phyloP scores from a whole-genome alignment of 2,888 invertebrate species.

The Thymelicus acteon region DNA sequence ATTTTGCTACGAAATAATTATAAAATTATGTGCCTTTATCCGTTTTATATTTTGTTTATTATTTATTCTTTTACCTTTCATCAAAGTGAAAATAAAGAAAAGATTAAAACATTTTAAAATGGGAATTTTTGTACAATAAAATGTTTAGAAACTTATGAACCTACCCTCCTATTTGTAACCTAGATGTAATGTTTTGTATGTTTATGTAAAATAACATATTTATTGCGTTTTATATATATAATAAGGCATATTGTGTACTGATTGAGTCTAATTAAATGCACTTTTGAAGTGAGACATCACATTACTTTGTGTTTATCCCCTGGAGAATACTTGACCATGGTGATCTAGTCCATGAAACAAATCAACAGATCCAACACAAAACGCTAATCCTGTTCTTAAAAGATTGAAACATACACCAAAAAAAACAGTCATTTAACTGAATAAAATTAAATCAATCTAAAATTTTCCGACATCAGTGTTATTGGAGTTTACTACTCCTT shows the following conservation, averaged over 20 bases:
- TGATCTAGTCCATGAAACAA: too few species aligned
- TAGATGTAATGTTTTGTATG: constrained; percentile 52
- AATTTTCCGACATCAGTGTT: too few species aligned
- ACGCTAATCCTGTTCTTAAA: too few species aligned
- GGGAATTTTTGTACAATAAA: constrained; percentile 26
- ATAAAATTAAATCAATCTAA: too few species aligned
- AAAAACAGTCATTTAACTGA: too few species aligned
- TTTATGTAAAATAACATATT: constrained; percentile 65
- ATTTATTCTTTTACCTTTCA: too few species aligned
- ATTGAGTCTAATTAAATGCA: constrained; percentile 77
- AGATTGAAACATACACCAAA: too few species aligned
- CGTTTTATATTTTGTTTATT: not conserved
- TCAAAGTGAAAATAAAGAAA: not conserved
- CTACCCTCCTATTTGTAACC: constrained; percentile 44
- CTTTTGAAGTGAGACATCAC: constrained; percentile 75
- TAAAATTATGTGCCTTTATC: not conserved
- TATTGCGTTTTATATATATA: constrained; percentile 60
- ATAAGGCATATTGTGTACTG: constrained; percentile 66
- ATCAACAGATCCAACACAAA: too few species aligned
- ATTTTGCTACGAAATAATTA: not conserved
- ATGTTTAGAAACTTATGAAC: constrained; percentile 39
- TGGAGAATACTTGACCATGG: too few species aligned
- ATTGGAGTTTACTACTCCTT: too few species aligned
- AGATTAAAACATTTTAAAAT: not conserved
- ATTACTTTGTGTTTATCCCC: constrained; percentile 39